These are phyloP conservation scores for Teinopalpus imperialis DNA, from an alignment of 2,888 invertebrate genomes.

Conservation along the genomic window DNA sequence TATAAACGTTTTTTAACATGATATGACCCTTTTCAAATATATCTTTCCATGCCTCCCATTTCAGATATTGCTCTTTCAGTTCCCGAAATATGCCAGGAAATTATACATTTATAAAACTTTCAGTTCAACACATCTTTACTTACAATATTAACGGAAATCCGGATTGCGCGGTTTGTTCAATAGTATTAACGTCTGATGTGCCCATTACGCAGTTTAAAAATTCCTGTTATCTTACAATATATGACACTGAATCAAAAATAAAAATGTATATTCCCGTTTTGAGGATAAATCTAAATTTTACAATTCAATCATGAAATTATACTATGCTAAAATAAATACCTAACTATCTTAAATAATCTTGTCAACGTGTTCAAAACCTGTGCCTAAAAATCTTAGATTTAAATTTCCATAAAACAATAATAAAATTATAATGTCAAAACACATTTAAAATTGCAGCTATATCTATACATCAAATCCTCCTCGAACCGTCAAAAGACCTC, in stretches of 20 bases:
- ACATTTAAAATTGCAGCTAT: slow-evolving; percentile 80
- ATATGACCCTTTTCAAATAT: slow-evolving; percentile 71
- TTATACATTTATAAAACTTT: slow-evolving; percentile 36
- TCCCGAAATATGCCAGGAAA: slow-evolving; percentile 47
- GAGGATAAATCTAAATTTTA: slow-evolving; percentile 58
- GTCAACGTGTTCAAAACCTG: slow-evolving; percentile 77
- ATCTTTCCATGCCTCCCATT: slow-evolving; percentile 55
- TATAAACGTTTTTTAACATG: slow-evolving; percentile 71
- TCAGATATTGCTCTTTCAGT: slow-evolving; percentile 66
- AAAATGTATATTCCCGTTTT: slow-evolving; percentile 49
- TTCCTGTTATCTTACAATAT: slow-evolving; percentile 56
- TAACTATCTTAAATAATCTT: slow-evolving; percentile 81
- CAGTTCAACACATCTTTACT: slow-evolving; percentile 35
- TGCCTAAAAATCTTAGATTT: slow-evolving; percentile 77
- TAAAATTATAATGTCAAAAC: slow-evolving; percentile 82
- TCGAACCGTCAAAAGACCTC: slow-evolving; percentile 76
- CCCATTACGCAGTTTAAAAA: slow-evolving; percentile 47
- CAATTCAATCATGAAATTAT: slow-evolving; percentile 67
- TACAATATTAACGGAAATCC: slow-evolving; percentile 48
- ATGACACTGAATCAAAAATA: slow-evolving; percentile 65
- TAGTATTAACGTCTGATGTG: slow-evolving; percentile 41
- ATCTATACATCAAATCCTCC: slow-evolving; percentile 78
- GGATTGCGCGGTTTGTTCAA: slow-evolving; percentile 63
- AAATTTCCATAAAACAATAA: slow-evolving; percentile 78
- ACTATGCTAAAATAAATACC: slow-evolving; percentile 81